These are phyloP conservation scores for Pollenia angustigena DNA, from an alignment of 2,888 invertebrate species.

Conservation along the genomic window DNA sequence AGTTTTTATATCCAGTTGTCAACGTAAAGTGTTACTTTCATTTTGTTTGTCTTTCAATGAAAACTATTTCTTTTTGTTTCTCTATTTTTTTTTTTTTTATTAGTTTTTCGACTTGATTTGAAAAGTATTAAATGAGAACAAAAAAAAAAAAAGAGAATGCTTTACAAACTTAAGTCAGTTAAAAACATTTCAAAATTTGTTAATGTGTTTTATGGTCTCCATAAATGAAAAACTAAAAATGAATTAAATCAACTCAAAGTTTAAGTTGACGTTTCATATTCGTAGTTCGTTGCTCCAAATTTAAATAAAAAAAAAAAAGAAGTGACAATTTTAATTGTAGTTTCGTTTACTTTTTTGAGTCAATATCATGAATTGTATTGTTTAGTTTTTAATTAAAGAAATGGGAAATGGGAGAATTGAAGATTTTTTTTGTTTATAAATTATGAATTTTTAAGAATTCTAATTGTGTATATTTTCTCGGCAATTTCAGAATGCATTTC, in stretches of 20 bases:
- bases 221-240: slow-evolving; percentile 34
- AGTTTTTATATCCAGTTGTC: slow-evolving; percentile 52
- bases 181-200: slow-evolving; percentile 53
- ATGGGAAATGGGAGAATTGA: not conserved
- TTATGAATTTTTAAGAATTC: too few relatives aligned
- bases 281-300: not conserved
- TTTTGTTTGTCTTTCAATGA: slow-evolving; percentile 49
- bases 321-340: slow-evolving; percentile 6
- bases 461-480: too few relatives aligned
- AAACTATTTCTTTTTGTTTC: slow-evolving; percentile 10
- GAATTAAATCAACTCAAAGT: slow-evolving; percentile 42
- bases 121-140: not conserved
- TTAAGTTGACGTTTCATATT: slow-evolving; percentile 8
- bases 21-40: slow-evolving; percentile 67
- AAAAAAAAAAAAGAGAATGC: not conserved
- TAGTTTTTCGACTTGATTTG: slow-evolving; percentile 44
- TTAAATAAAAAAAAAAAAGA: not conserved
- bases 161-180: slow-evolving; percentile 44
- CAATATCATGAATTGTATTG: slow-evolving; percentile 45
- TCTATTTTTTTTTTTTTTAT: slow-evolving; percentile 18
- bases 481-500: too few relatives aligned
- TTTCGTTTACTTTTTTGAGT: slow-evolving; percentile 28
- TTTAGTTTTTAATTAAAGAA: not conserved
- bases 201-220: slow-evolving; percentile 63
- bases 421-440: too few relatives aligned